Evolutionary conservation across 2,888 invertebrate genomes (phyloP).

Genomic region (Ferrisia virgata): DNA sequence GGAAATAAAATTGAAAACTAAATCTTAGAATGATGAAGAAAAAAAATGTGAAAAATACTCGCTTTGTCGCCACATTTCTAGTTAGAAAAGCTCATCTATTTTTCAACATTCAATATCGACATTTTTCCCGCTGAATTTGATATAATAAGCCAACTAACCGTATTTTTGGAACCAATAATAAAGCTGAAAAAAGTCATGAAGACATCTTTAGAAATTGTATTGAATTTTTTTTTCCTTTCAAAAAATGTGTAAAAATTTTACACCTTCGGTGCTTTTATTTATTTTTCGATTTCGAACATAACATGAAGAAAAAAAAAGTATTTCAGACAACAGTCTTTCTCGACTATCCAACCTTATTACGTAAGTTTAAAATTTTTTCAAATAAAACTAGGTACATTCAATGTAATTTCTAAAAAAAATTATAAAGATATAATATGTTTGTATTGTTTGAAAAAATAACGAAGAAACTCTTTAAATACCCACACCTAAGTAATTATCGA

Average conservation of each 20-base stretch:
- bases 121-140: not conserved
- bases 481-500: no score
- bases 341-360: no score
- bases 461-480: no score
- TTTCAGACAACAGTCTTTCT: not conserved
- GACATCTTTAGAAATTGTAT: not conserved
- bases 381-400: no score
- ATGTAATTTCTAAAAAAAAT: no score
- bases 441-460: no score
- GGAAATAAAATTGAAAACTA: no score
- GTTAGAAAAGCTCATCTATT: not conserved
- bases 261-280: not conserved
- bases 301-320: not conserved
- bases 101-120: not conserved
- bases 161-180: conserved; percentile 25
- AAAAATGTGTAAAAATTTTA: not conserved
- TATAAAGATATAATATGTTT: no score
- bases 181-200: conserved; percentile 4
- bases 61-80: not conserved
- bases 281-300: not conserved
- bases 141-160: not conserved
- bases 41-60: no score
- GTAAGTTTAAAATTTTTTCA: no score
- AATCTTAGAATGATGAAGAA: no score
- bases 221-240: not conserved